Evolutionary conservation across 2,797 vertebrate species (phyloP).

Genomic region (Australoheros facetus): DNA sequence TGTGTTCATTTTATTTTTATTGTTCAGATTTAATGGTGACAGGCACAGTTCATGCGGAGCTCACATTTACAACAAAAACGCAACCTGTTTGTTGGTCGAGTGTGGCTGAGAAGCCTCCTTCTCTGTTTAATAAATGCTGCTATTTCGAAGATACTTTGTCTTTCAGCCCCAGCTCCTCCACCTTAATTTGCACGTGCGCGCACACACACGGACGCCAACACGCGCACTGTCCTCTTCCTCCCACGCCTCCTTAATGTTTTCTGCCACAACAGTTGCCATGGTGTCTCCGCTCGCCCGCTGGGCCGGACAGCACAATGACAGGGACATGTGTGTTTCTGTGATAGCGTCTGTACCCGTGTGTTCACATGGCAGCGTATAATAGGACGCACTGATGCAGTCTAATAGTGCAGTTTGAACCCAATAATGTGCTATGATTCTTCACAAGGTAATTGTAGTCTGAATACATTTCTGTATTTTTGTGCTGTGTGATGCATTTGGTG

Average conservation of each 20-base stretch:
- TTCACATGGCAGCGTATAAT: conserved; percentile 16
- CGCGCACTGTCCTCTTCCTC: conserved; percentile 40
- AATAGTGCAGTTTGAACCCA: neutral
- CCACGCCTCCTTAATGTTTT: conserved; percentile 62
- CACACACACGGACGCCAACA: conserved; percentile 10
- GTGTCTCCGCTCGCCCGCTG: conserved; percentile 53
- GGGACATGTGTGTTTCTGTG: conserved; percentile 46
- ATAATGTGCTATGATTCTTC: neutral
- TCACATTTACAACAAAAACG: neutral
- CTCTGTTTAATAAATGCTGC: conserved; percentile 23
- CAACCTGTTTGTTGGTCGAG: neutral
- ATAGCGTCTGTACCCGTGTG: conserved; percentile 10
- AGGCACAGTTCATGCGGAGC: neutral
- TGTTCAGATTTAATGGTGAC: neutral
- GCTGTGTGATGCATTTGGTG: conserved; percentile 17
- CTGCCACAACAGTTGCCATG: conserved; percentile 75
- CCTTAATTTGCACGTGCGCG: neutral
- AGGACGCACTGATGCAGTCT: neutral
- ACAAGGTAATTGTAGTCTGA: neutral
- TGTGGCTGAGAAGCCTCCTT: neutral
- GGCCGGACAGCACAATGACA: conserved; percentile 52
- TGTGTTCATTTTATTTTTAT: neutral
- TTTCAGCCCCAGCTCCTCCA: conserved; percentile 32
- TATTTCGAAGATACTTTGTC: conserved; percentile 16
- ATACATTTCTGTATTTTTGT: conserved; percentile 19